Conservation (phyloP, 1,140 invertebrate species). For the Anastatus disparis region DNA sequence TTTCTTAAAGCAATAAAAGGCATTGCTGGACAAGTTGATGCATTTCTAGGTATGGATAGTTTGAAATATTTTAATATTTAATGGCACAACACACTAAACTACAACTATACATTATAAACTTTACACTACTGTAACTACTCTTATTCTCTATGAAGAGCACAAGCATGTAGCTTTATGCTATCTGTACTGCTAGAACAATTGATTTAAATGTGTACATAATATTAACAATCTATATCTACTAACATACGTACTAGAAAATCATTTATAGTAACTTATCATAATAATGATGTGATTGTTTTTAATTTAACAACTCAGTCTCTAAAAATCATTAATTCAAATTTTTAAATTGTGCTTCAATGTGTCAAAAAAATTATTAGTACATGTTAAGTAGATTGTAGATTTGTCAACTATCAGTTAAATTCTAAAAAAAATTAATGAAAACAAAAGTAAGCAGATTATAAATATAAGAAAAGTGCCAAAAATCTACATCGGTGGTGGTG, state of each 20-base stretch:
- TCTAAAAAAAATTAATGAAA: too few relatives aligned
- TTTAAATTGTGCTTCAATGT: too few relatives aligned
- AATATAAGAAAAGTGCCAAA: too few relatives aligned
- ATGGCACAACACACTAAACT: constrained; percentile 38
- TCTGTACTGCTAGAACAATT: constrained; percentile 8
- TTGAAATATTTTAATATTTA: neutral
- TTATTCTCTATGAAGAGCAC: constrained; percentile 33
- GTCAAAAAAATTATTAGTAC: too few relatives aligned
- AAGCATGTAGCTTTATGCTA: constrained; percentile 17
- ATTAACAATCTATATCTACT: neutral
- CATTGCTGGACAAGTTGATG: constrained; percentile 91
- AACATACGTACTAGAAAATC: neutral
- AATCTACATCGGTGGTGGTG: constrained; percentile 47
- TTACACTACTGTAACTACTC: constrained; percentile 32
- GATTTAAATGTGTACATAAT: neutral
- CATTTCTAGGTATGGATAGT: constrained; percentile 86
- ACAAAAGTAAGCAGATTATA: too few relatives aligned
- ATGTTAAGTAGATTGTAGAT: too few relatives aligned
- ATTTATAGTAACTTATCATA: too few relatives aligned
- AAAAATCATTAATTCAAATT: too few relatives aligned
- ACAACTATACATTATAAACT: constrained; percentile 44
- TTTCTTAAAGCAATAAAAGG: constrained; percentile 95
- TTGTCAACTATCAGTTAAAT: too few relatives aligned
- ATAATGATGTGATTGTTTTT: too few relatives aligned
- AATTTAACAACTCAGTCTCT: too few relatives aligned